Base-by-base conservation (phyloP, 2,113 vertebrate species). In the Elanoides forficatus region DNA sequence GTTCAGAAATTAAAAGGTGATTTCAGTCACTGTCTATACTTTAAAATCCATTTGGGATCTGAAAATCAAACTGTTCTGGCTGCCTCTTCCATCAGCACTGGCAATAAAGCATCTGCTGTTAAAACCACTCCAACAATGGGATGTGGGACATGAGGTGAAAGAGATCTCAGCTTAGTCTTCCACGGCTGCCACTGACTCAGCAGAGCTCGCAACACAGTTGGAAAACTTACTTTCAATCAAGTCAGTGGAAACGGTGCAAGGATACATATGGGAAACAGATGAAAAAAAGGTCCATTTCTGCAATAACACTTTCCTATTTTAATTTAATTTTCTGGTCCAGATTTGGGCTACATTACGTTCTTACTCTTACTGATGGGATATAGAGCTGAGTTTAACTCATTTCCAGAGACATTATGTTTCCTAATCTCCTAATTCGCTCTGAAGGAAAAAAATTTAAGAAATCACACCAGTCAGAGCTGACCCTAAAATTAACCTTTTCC, bases 1-100 rank as follows among this genome's bases (percentile, higher is more conserved):
- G 34, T 20, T 80, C 81, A 74, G 56, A 93, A 92, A 86, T 81
- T 26, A 74, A 78, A 88, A 86, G 13, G 38, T 79, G 14, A 52
- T 91, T 91, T 97, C 47, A 78, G 67, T 76, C 38, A 88, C 27
- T 59, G 8, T 42, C 30, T 75, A n/a, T 76, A 50, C 8, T 86
- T 85, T 30, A 55, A 75, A 95, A 88, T 72, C 42, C 7, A 26
- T 74, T 79, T 75, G 18, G 21, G 12, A 66, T 45, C n/a, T 92
- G 52, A 83, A 90, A 84, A 93, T 71, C 52, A 60, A 56, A 84
- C n/a, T 48, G 20, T 56, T 86, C 68, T 74, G 83, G 13, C 40
- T 92, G 43, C 25, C 30, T 92, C 21, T 91, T 86, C 25, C 19
- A 34, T 26, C 75, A 84, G 30, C 58, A 48, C 10, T 27, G 23